Evolutionary conservation across 2,113 vertebrate species (phyloP).

Genomic region (Loxodonta africana): DNA sequence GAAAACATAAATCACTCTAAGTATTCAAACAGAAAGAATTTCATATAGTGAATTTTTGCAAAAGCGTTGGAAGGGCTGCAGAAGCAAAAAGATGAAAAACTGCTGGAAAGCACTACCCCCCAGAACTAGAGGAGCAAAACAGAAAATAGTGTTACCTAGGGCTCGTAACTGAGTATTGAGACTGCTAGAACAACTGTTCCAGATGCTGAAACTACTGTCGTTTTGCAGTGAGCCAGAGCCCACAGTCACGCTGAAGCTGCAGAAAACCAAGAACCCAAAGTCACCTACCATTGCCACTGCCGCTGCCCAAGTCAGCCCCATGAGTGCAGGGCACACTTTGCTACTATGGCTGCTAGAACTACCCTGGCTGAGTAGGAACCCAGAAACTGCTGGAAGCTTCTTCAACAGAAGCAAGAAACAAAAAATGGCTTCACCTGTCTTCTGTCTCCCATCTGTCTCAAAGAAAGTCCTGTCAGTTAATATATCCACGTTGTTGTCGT

Average conservation of each 20-base stretch:
- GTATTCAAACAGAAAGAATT: conserved; percentile 20
- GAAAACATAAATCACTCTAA: conserved; percentile 27
- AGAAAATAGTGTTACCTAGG: background rate
- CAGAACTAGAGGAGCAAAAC: background rate
- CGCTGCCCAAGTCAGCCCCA: background rate
- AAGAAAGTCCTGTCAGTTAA: background rate
- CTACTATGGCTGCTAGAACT: background rate
- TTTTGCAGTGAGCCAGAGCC: background rate
- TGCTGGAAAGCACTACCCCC: background rate
- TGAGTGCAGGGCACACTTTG: background rate
- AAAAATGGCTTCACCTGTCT: background rate
- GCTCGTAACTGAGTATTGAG: background rate
- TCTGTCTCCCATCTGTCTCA: background rate
- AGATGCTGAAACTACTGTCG: background rate
- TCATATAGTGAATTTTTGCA: background rate
- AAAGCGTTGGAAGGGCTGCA: background rate
- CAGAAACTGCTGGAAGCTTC: background rate
- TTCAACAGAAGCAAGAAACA: background rate
- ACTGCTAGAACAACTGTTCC: background rate
- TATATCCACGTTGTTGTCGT: background rate
- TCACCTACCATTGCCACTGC: background rate
- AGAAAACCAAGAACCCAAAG: background rate
- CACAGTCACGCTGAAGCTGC: background rate
- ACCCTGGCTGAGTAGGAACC: background rate
- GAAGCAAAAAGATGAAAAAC: background rate